phyloP scores from a whole-genome alignment of 2,797 vertebrate species.

The Paguma larvata region DNA sequence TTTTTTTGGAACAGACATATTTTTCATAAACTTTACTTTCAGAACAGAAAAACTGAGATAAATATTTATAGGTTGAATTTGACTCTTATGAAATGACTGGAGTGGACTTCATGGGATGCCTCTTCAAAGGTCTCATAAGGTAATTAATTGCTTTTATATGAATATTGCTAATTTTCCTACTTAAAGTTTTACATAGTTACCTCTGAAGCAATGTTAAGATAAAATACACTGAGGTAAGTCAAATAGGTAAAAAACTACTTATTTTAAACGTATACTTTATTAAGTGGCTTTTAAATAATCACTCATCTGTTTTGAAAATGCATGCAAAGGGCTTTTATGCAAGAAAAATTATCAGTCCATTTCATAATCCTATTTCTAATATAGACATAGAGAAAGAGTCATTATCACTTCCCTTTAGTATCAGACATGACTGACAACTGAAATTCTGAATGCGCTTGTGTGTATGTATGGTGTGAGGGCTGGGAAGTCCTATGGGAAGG shows the following conservation, averaged over 20 bases:
- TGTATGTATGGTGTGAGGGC: rapidly evolving
- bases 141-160: not conserved
- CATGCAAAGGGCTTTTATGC: not conserved
- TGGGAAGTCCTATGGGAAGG: not conserved
- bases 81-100: not conserved
- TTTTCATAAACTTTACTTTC: not conserved
- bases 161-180: not conserved
- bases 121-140: not conserved
- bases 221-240: not conserved
- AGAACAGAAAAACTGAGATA: not conserved
- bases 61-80: not conserved
- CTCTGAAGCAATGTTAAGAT: not conserved
- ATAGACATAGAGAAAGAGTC: not conserved
- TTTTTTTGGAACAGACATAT: not conserved
- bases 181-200: not conserved
- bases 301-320: not conserved
- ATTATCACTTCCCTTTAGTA: not conserved
- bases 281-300: not conserved
- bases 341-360: not conserved
- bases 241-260: not conserved
- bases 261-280: not conserved
- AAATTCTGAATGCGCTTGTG: not conserved
- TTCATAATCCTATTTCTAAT: not conserved
- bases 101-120: not conserved
- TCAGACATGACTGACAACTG: not conserved